Evolutionary conservation across 1,140 invertebrate genomes (phyloP).

Genomic region (Elysia chlorotica): DNA sequence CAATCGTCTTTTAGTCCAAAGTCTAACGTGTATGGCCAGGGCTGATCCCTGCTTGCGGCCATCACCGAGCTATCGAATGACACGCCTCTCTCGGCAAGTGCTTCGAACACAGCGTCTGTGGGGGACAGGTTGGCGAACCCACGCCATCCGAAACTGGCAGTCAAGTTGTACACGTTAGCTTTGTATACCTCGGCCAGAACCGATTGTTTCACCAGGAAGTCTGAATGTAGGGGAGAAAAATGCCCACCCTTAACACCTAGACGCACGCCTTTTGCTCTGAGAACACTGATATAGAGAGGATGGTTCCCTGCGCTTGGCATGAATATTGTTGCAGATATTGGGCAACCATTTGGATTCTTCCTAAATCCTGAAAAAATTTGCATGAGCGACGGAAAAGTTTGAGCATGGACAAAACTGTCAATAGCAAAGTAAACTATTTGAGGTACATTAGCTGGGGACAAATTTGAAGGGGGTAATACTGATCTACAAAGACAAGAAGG

Average conservation of each 20-base stretch:
- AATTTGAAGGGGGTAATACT: neutral
- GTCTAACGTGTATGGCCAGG: neutral
- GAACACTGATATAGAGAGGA: neutral
- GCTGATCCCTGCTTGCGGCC: neutral
- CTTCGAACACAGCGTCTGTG: neutral
- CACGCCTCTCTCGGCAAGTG: neutral
- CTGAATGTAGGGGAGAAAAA: neutral
- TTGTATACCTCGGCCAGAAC: neutral
- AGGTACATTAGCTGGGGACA: constrained; percentile 26
- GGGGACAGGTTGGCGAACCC: neutral
- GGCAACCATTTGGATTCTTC: neutral
- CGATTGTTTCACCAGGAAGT: neutral
- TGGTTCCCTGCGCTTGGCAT: neutral
- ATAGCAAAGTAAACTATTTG: constrained; percentile 47
- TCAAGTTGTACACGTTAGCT: neutral
- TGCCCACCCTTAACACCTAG: neutral
- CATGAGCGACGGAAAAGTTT: neutral
- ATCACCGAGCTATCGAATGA: neutral
- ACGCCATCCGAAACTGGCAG: neutral
- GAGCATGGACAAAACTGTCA: constrained; percentile 33
- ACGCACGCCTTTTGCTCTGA: neutral
- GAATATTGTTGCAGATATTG: neutral
- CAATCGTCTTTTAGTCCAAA: neutral
- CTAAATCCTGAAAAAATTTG: constrained; percentile 10
- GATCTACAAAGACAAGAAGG: constrained; percentile 21